These are phyloP conservation scores for Drosophila lacteicornis DNA, from an alignment of 1,140 invertebrate genomes.

Conservation along the genomic window DNA sequence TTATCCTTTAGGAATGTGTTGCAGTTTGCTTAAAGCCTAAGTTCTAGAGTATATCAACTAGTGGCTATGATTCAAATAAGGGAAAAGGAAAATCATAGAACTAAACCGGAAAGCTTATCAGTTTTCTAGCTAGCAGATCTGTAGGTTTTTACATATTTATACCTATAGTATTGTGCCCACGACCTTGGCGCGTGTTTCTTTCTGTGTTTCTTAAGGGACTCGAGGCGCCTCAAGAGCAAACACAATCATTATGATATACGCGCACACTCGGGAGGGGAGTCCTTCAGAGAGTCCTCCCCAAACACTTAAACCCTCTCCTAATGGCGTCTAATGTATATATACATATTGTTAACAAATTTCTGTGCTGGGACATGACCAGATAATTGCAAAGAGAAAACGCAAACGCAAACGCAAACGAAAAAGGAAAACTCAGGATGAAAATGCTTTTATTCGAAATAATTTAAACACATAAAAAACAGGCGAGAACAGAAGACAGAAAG, in stretches of 20 bases:
- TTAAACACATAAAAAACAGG: conserved; percentile 48
- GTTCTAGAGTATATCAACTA: conserved; percentile 20
- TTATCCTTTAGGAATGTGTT: conserved; percentile 12
- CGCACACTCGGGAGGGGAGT: conserved; percentile 54
- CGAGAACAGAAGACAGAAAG: conserved; percentile 37
- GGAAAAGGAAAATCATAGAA: conserved; percentile 11
- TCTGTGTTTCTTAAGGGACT: not conserved
- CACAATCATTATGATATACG: conserved; percentile 69
- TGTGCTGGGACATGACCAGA: conserved; percentile 77
- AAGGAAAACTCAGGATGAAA: conserved; percentile 27
- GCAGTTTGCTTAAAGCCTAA: conserved; percentile 42
- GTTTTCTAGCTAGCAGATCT: conserved; percentile 4
- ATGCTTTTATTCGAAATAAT: conserved; percentile 45
- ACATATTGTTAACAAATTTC: conserved; percentile 60
- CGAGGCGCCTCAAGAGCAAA: conserved; percentile 45
- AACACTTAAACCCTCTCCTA: conserved; percentile 59
- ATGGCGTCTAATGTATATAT: conserved; percentile 63
- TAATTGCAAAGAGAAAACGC: conserved; percentile 64
- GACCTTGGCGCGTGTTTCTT: conserved; percentile 28
- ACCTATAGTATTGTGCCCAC: not conserved
- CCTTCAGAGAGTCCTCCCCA: conserved; percentile 24
- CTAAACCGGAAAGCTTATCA: conserved; percentile 14
- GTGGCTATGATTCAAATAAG: conserved; percentile 15
- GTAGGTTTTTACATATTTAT: not conserved
- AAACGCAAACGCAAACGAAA: conserved; percentile 2